Percentiles rank a stretch among this genome's conserved stretches.
Evolutionary conservation across 2,888 invertebrate species (phyloP).

Genomic region (Oscheius sp.): DNA sequence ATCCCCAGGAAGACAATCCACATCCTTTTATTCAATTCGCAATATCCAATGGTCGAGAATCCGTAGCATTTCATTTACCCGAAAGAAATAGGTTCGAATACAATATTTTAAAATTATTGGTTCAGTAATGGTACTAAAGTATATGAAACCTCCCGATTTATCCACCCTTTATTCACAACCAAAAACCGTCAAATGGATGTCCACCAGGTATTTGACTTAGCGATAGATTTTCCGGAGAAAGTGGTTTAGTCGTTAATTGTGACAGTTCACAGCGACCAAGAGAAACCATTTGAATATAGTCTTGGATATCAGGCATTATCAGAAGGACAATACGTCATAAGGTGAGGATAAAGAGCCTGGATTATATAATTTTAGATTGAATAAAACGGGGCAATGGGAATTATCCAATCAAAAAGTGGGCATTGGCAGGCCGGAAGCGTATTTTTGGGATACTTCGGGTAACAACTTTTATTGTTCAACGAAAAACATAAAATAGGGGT

Average conservation of each 20-base stretch:
- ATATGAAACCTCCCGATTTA: conserved; percentile 10
- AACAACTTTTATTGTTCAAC: no score
- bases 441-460: conserved; percentile 15
- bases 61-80: conserved; percentile 17
- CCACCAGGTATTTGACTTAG: not conserved
- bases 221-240: not conserved
- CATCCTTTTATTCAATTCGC: conserved; percentile 7
- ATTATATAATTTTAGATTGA: not conserved
- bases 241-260: not conserved
- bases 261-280: not conserved
- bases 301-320: not conserved
- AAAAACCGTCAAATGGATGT: not conserved
- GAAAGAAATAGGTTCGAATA: conserved; percentile 7
- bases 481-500: no score
- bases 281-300: not conserved
- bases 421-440: not conserved
- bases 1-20: not conserved
- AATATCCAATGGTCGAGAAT: conserved; percentile 21
- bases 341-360: not conserved
- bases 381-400: no score
- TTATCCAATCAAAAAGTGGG: conserved; percentile 4
- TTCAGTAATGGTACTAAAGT: conserved; percentile 8
- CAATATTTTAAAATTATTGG: not conserved
- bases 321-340: conserved; percentile 9
- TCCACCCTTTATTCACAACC: conserved; percentile 1